Base-by-base conservation (phyloP, 2,797 vertebrate species). In the Pempheris klunzingeri region DNA sequence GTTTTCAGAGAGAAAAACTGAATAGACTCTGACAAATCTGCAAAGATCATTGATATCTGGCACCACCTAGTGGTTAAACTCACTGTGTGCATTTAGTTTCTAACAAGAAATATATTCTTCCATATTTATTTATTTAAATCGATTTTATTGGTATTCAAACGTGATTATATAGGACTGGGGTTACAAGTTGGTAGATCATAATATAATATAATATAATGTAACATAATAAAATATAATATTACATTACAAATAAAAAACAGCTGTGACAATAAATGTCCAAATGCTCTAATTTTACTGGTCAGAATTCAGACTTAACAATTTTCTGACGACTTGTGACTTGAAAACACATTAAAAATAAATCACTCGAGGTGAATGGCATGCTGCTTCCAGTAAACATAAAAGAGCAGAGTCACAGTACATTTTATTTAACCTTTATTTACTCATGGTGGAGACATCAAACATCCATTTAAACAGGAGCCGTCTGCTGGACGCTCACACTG, bases 401-500 rank as follows among this genome's bases (percentile, higher is more conserved):
- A 70, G 6, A 10, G 65, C 30, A 36, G 9, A 52, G 34, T 26
- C 26, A 22, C 24, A 12, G n/a, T 43, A 70, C 5, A 34, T 54
- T 54, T 74, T 10, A 58, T 18, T 78, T 47, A 2, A 55, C 41
- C 65, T 82, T 77, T 80, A 78, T 87, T 84, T 71, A 30, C 75
- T 75, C 79, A 81, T 66, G 78, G 78, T 20, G 83, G 55, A 50
- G 64, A 73, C 78, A 75, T 76, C 69, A 74, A 81, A 6, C 46
- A 20, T 49, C 26, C 72, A 24, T 41, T 77, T 12, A 24, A 61
- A 62, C 10, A 4, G 58, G n/a, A 65, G 15, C 41, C 2, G 65
- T n/a, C 18, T 17, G 52, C 20, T 52, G 34, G 38, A 5, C n/a
- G 3, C 74, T 72, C 46, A 30, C 32, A 36, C 69, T 36, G 53